Conservation (phyloP, 1,140 invertebrate species). For the Macrobrachium rosenbergii region DNA sequence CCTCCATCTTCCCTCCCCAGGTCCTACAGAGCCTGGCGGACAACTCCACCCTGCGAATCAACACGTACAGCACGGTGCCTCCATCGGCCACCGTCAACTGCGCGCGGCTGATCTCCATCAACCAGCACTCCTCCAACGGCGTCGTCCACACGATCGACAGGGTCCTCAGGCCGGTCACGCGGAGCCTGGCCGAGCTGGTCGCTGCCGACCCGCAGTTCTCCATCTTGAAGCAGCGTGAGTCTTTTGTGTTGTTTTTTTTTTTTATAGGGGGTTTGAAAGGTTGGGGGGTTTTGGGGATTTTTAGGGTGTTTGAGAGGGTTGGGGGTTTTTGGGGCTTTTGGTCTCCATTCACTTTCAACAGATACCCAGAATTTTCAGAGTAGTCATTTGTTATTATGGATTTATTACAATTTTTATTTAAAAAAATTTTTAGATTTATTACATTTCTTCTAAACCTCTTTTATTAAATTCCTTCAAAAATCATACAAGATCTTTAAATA, state of each 20-base stretch:
- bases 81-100: conserved; percentile 74
- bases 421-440: too few relatives aligned
- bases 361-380: too few relatives aligned
- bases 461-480: too few relatives aligned
- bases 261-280: conserved; percentile 67
- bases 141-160: conserved; percentile 74
- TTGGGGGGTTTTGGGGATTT: too few relatives aligned
- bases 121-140: conserved; percentile 73
- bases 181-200: conserved; percentile 72
- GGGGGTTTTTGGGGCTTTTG: too few relatives aligned
- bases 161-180: conserved; percentile 72
- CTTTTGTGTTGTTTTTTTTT: conserved; percentile 37
- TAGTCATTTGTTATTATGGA: too few relatives aligned
- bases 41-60: conserved; percentile 75
- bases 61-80: conserved; percentile 74
- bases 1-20: conserved; percentile 61
- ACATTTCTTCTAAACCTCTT: too few relatives aligned
- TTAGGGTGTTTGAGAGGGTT: too few relatives aligned
- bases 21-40: conserved; percentile 72
- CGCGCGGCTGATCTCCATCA: conserved; percentile 69
- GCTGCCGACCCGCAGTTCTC: conserved; percentile 72
- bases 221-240: conserved; percentile 70
- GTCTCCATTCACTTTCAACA: too few relatives aligned
- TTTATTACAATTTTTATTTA: too few relatives aligned
- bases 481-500: too few relatives aligned